Evolutionary conservation across 2,113 vertebrate genomes (phyloP).

Genomic region (Salminus brasiliensis): DNA sequence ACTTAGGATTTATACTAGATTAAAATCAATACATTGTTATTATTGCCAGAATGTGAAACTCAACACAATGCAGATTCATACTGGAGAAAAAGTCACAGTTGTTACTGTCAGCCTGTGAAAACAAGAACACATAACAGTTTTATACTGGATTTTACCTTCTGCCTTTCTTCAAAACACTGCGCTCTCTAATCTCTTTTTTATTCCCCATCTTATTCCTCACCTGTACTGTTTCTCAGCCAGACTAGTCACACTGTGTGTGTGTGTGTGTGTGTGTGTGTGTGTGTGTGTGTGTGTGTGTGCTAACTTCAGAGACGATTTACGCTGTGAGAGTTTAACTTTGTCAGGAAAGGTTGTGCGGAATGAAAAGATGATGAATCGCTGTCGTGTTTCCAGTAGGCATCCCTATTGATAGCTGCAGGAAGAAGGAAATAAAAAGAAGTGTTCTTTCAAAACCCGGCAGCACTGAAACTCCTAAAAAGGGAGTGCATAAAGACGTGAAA

Average conservation of each 20-base stretch:
- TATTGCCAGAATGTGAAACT: no score
- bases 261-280: background rate
- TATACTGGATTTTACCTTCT: background rate
- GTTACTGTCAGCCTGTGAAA: no score
- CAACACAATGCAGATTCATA: background rate
- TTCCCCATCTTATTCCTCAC: background rate
- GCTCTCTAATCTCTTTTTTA: background rate
- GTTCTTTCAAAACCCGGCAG: background rate
- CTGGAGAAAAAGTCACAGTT: background rate
- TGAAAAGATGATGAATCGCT: constrained; percentile 28
- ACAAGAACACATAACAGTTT: background rate
- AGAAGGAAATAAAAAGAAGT: background rate
- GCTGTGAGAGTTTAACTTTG: constrained; percentile 37
- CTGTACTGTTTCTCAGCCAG: background rate
- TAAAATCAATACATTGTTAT: no score
- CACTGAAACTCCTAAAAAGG: background rate
- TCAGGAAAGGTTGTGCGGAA: constrained; percentile 44
- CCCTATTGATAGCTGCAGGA: constrained; percentile 13
- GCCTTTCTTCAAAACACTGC: background rate
- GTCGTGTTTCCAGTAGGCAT: background rate
- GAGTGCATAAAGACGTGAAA: background rate
- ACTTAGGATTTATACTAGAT: no score
- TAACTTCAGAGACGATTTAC: constrained; percentile 19
- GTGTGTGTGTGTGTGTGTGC: background rate
- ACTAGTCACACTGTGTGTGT: no score